Percentiles rank a stretch among this genome's conserved stretches.
Conservation (phyloP, 2,888 invertebrate species). For the Cheilosia soror region DNA sequence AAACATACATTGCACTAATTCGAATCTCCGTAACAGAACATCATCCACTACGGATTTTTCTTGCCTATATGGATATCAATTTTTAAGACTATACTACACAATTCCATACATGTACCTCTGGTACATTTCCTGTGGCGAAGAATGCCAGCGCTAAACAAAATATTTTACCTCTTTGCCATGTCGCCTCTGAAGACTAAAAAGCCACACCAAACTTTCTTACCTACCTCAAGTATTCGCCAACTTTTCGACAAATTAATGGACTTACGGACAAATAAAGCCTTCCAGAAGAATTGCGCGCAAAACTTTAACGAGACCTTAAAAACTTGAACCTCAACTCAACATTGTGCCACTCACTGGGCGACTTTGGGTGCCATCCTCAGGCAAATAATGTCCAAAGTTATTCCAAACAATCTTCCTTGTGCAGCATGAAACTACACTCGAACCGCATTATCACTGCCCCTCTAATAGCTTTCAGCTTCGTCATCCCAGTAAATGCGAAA, state of each 20-base stretch:
- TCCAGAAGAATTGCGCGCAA: constrained; percentile 32
- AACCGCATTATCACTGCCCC: constrained; percentile 25
- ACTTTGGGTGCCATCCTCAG: constrained; percentile 62
- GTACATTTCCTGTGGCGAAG: not conserved
- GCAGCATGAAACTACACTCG: constrained; percentile 11
- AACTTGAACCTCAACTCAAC: constrained; percentile 48
- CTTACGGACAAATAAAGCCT: constrained; percentile 55
- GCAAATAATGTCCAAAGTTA: constrained; percentile 66
- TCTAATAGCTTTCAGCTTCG: not conserved
- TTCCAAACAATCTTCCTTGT: constrained; percentile 55
- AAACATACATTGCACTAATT: no score
- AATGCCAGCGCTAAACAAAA: not conserved
- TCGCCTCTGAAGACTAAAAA: not conserved
- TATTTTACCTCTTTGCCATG: not conserved
- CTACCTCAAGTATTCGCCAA: constrained; percentile 27
- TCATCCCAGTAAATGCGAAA: not conserved
- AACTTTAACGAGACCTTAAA: constrained; percentile 55
- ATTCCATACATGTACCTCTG: no score
- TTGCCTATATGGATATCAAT: no score
- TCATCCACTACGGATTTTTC: no score
- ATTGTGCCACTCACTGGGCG: constrained; percentile 54
- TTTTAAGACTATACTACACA: no score
- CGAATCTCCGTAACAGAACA: no score
- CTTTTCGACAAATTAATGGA: constrained; percentile 60
- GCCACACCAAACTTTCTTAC: constrained; percentile 3